These are phyloP conservation scores for Heliconius himera DNA, from an alignment of 1,140 invertebrate genomes.

Conservation along the genomic window DNA sequence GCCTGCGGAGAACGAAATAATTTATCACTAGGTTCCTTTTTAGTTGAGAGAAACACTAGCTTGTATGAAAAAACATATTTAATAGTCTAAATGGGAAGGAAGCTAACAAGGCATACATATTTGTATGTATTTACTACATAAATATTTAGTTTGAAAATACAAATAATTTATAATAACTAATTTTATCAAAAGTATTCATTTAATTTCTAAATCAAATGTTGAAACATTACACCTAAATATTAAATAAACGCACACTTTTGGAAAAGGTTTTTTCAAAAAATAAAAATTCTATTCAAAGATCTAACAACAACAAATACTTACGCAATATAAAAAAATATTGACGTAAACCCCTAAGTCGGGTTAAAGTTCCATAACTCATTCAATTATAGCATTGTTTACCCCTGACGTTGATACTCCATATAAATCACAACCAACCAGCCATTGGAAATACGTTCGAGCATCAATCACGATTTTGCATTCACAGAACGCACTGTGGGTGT, in stretches of 20 bases:
- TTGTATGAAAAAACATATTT: neutral
- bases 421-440: slow-evolving; percentile 20
- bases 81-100: neutral
- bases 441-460: neutral
- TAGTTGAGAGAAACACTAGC: neutral
- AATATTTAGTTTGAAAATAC: too few relatives aligned
- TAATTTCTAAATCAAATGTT: too few relatives aligned
- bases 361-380: neutral
- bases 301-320: neutral
- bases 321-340: neutral
- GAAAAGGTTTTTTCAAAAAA: too few relatives aligned
- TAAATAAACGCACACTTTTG: too few relatives aligned
- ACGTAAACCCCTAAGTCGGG: neutral
- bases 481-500: slow-evolving; percentile 14
- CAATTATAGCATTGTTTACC: neutral
- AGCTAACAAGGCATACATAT: neutral
- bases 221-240: too few relatives aligned
- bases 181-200: too few relatives aligned
- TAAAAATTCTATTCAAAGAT: neutral
- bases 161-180: too few relatives aligned
- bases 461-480: slow-evolving; percentile 16
- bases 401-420: neutral
- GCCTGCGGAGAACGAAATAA: slow-evolving; percentile 2
- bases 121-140: too few relatives aligned
- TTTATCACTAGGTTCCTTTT: neutral